Base-by-base conservation (phyloP, 2,888 invertebrate species). In the Pheosia tremula region DNA sequence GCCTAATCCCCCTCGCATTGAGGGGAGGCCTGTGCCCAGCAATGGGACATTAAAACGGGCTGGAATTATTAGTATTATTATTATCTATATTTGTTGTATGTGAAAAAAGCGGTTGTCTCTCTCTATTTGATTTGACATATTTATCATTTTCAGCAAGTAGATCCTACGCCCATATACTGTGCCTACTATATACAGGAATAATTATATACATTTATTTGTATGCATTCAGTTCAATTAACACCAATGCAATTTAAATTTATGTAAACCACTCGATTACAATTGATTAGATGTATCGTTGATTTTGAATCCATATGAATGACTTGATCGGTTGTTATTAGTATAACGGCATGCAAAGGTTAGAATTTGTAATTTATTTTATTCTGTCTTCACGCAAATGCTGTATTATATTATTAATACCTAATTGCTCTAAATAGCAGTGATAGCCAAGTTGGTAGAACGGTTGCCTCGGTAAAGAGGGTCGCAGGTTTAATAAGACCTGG, bases 191-290 rank as follows among this genome's bases (percentile, higher is more conserved):
- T 3, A 9, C n/a, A 47, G 4, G 2, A 4, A 5, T 47, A 77
- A 75, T 69, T 68, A 64, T 68, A 74, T 67, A 54, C 58, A 67
- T 69, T 69, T 62, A 72, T 75, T 72, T 63, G 64, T 71, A 75
- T 72, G 67, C 61, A 80, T 68, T 68, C 61, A 69, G 74, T 65
- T 38, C 69, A 67, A 66, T 65, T 71, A 72, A 67, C 67, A 58
- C 63, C 58, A 63, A 66, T 66, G 64, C 67, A 65, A 71, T 74
- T 66, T 65, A 59, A 59, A 62, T 57, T 47, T 52, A 55, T 56
- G 50, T 58, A 66, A 69, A 74, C 58, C 56, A 58, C 56, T 66
- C 62, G 57, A 54, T 63, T 69, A 67, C 62, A 63, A 67, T 74
- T 69, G 72, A 74, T 68, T 63, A 64, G 56, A 56, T 58, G 67